A percentile compares a stretch with the other conserved stretches of the same genome.
Conservation (phyloP, 2,113 vertebrate species). For the Perca flavescens region DNA sequence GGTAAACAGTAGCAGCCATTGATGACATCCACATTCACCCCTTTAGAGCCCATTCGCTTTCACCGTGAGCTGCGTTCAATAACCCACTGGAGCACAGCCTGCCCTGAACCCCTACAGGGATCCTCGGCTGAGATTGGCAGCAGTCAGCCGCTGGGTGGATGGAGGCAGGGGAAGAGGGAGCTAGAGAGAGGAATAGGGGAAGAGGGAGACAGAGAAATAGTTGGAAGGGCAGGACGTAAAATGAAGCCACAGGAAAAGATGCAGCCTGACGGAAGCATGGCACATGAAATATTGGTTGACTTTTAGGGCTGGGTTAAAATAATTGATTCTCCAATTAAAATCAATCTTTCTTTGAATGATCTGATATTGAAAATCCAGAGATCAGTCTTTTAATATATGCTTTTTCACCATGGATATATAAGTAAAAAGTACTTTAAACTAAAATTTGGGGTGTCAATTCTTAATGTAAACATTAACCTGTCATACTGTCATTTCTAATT, state of each 20-base stretch:
- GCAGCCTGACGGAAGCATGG: background rate
- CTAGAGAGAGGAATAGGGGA: background rate
- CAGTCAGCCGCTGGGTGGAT: slow-evolving; percentile 38
- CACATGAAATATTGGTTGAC: background rate
- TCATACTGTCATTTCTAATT: no score
- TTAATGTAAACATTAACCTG: no score
- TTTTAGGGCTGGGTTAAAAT: no score
- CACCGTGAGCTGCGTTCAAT: slow-evolving; percentile 54
- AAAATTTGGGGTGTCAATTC: no score
- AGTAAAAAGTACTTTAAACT: no score
- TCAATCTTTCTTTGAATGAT: no score
- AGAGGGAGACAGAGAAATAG: background rate
- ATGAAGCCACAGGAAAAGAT: slow-evolving; percentile 2
- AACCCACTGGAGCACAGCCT: slow-evolving; percentile 57
- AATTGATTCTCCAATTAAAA: no score
- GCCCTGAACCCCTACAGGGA: slow-evolving; percentile 52
- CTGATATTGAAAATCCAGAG: no score
- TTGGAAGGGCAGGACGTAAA: background rate
- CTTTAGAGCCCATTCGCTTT: slow-evolving; percentile 37
- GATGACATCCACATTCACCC: slow-evolving; percentile 41
- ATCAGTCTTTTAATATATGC: no score
- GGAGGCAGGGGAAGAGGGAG: background rate
- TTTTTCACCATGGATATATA: no score
- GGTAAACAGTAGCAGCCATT: slow-evolving; percentile 45
- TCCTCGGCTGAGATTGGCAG: slow-evolving; percentile 60